phyloP scores from a whole-genome alignment of 2,888 invertebrate species.

The Anodontia alba region DNA sequence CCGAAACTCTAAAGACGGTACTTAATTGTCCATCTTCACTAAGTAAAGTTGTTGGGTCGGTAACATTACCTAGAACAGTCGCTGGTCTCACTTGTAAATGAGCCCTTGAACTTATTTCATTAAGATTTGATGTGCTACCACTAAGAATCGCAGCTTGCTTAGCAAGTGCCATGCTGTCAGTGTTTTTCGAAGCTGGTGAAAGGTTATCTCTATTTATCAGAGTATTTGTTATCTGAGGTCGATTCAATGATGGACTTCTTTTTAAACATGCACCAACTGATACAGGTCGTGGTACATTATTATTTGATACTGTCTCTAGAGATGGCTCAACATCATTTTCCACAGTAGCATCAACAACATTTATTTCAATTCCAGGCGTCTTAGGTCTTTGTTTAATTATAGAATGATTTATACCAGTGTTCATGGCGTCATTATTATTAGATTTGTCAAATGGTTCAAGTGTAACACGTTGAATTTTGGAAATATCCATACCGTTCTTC shows the following conservation, averaged over 20 bases:
- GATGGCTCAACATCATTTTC: neutral
- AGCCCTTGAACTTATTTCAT: neutral
- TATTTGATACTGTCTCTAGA: neutral
- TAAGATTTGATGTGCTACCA: neutral
- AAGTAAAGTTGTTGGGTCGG: neutral
- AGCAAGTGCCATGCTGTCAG: neutral
- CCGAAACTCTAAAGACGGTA: neutral
- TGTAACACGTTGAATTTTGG: neutral
- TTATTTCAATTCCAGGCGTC: neutral
- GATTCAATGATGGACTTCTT: neutral
- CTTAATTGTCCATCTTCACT: neutral
- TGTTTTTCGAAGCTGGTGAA: neutral
- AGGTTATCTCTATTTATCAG: neutral
- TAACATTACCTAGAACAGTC: neutral
- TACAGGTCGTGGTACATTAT: neutral
- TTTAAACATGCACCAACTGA: neutral
- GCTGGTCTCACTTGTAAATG: neutral
- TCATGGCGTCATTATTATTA: neutral
- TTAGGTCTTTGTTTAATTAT: neutral
- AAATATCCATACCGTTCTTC: constrained; percentile 50
- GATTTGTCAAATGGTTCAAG: too few relatives aligned
- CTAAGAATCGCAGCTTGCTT: neutral
- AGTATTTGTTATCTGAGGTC: constrained; percentile 22
- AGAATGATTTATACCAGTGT: neutral
- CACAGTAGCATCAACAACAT: neutral